Evolutionary conservation across 2,113 vertebrate genomes (phyloP).

Genomic region (Xiphias gladius): DNA sequence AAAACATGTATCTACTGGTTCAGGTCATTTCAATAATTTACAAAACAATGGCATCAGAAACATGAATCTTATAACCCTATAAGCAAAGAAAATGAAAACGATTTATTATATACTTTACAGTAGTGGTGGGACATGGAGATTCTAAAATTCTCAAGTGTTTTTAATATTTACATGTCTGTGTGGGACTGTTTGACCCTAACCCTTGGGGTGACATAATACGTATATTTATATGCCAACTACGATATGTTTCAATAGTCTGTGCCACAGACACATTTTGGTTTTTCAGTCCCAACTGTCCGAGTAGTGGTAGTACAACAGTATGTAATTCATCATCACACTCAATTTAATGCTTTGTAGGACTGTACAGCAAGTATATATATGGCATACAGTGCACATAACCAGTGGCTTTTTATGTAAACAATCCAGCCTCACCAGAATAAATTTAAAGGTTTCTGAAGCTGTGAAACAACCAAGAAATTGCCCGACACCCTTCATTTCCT

Average conservation of each 20-base stretch:
- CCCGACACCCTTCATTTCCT: slow-evolving; percentile 54
- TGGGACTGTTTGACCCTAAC: background rate
- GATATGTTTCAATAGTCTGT: background rate
- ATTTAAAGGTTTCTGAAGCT: slow-evolving; percentile 36
- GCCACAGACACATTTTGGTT: background rate
- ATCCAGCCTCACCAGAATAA: slow-evolving; percentile 26
- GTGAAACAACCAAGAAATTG: slow-evolving; percentile 62
- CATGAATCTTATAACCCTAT: background rate
- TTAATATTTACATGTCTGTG: no score
- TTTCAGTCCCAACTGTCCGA: no score
- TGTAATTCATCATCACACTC: background rate
- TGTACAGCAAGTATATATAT: background rate
- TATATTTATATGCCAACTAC: background rate
- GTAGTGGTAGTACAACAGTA: background rate
- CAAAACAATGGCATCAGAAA: slow-evolving; percentile 16
- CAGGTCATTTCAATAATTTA: slow-evolving; percentile 1
- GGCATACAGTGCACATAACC: background rate
- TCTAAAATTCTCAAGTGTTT: no score
- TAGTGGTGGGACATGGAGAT: no score
- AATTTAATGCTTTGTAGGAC: background rate
- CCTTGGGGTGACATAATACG: background rate
- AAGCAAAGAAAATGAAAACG: background rate
- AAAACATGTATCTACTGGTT: slow-evolving; percentile 2
- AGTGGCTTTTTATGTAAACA: slow-evolving; percentile 29
- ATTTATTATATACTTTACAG: no score